These are phyloP conservation scores for Apolygus lucorum DNA, from an alignment of 1,140 invertebrate species.

Conservation along the genomic window DNA sequence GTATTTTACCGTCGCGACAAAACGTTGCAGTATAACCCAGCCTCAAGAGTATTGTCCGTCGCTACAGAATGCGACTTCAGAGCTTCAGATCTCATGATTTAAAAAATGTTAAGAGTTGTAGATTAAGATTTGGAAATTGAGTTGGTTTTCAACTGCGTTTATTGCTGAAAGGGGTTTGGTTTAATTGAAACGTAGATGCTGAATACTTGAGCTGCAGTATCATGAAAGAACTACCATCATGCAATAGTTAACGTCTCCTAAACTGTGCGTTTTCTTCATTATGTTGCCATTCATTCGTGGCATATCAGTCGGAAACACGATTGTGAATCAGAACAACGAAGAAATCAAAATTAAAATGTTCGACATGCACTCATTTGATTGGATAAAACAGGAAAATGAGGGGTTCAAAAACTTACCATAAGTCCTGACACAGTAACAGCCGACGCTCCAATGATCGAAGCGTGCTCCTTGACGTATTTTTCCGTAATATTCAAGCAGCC, in stretches of 20 bases:
- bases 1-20: too few species aligned
- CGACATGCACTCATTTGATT: neutral
- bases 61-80: too few species aligned
- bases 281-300: neutral
- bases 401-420: slow-evolving; percentile 63
- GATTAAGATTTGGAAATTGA: too few species aligned
- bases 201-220: too few species aligned
- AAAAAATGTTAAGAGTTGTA: too few species aligned
- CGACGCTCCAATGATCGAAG: slow-evolving; percentile 66
- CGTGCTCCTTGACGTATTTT: slow-evolving; percentile 63
- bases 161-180: too few species aligned
- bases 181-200: too few species aligned
- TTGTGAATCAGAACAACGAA: neutral
- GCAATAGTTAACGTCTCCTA: neutral
- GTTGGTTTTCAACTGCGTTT: too few species aligned
- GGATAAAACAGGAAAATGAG: neutral
- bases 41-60: too few species aligned
- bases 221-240: neutral
- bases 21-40: too few species aligned
- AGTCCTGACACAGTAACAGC: slow-evolving; percentile 69
- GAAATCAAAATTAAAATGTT: neutral
- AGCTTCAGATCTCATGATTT: too few species aligned
- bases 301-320: neutral
- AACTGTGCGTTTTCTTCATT: neutral
- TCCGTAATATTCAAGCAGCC: slow-evolving; percentile 64